A percentile compares a stretch with the other conserved stretches of the same genome.
phyloP scores from a whole-genome alignment of 2,888 invertebrate species.

The Malthinus seriepunctatus region DNA sequence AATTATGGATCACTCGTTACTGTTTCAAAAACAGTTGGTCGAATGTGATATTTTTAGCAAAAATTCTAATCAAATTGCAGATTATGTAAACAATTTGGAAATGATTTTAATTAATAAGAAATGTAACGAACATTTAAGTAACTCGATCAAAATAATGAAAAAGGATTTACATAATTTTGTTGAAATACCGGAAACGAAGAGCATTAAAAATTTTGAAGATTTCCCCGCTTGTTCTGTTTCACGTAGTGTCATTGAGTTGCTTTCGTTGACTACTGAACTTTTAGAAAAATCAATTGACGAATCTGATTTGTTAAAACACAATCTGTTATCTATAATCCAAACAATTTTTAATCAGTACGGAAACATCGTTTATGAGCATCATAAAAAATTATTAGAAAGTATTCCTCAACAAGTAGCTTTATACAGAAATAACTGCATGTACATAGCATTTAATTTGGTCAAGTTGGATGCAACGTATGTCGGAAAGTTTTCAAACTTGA shows the following conservation, averaged over 20 bases:
- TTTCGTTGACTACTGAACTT: conserved; percentile 66
- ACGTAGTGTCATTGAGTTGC: conserved; percentile 65
- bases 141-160: conserved; percentile 73
- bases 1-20: conserved; percentile 65
- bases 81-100: conserved; percentile 76
- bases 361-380: conserved; percentile 76
- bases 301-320: conserved; percentile 64
- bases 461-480: conserved; percentile 71
- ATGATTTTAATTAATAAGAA: conserved; percentile 76
- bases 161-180: conserved; percentile 79
- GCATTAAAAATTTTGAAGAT: conserved; percentile 37
- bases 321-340: conserved; percentile 70
- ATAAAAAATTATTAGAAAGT: conserved; percentile 74
- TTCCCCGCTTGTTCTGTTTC: conserved; percentile 63
- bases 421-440: conserved; percentile 92
- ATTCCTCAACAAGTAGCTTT: conserved; percentile 88
- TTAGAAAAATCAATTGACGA: conserved; percentile 68
- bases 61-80: conserved; percentile 62
- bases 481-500: conserved; percentile 59
- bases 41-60: conserved; percentile 63
- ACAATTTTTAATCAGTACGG: conserved; percentile 78
- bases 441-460: conserved; percentile 74
- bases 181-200: conserved; percentile 55
- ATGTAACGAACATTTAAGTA: conserved; percentile 69
- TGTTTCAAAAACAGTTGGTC: conserved; percentile 67